A percentile compares a stretch with the other conserved stretches of the same genome.
Evolutionary conservation across 2,888 invertebrate species (phyloP).

Genomic region (Petrolisthes manimaculis): DNA sequence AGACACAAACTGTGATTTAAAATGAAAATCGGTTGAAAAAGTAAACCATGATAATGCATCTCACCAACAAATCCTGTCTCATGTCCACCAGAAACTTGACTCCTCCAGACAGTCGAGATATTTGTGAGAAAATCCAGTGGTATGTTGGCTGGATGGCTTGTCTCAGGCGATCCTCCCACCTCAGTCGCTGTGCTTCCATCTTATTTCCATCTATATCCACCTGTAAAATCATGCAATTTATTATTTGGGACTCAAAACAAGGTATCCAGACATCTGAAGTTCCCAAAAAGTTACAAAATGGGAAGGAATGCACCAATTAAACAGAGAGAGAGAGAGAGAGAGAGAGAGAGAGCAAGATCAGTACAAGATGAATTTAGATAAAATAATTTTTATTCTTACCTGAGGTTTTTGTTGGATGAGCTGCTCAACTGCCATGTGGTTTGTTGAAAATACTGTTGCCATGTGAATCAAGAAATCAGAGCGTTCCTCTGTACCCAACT

Average conservation of each 20-base stretch:
- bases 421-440: constrained; percentile 48
- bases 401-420: constrained; percentile 49
- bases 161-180: constrained; percentile 72
- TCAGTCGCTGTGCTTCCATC: constrained; percentile 66
- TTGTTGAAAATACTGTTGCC: constrained; percentile 54
- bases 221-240: constrained; percentile 21
- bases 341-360: too few species aligned
- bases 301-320: too few species aligned
- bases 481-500: constrained; percentile 58
- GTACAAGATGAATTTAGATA: neutral
- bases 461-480: constrained; percentile 62
- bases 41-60: neutral
- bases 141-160: constrained; percentile 74
- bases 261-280: too few species aligned
- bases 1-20: neutral
- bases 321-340: too few species aligned
- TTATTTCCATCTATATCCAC: constrained; percentile 20
- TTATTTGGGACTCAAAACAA: too few species aligned
- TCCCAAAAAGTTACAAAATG: too few species aligned
- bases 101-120: constrained; percentile 77
- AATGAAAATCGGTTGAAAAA: neutral
- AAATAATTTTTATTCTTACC: constrained; percentile 6
- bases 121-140: constrained; percentile 74
- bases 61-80: constrained; percentile 75
- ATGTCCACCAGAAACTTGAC: constrained; percentile 80